These are phyloP conservation scores for Mesitornis unicolor DNA, from an alignment of 2,113 vertebrate genomes.

Conservation along the genomic window DNA sequence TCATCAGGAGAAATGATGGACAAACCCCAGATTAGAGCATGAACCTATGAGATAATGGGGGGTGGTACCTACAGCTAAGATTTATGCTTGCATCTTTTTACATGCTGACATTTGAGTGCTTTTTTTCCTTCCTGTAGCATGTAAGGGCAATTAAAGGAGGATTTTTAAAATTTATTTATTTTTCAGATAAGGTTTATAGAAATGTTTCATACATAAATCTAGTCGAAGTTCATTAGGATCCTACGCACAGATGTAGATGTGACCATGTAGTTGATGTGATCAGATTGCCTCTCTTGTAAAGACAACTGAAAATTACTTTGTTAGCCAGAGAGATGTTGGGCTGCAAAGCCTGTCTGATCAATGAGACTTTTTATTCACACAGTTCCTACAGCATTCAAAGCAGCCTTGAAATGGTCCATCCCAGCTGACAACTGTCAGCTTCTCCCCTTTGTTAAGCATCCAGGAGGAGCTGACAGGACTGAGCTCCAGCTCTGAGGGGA, in stretches of 20 bases:
- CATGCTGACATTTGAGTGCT: not conserved
- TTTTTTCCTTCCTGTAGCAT: rapidly evolving
- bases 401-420: not conserved
- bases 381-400: not conserved
- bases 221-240: not conserved
- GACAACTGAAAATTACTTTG: not conserved
- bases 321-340: not conserved
- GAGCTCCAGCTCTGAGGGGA: not conserved
- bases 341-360: not conserved
- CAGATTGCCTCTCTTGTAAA: not conserved
- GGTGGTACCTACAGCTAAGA: not conserved
- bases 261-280: not conserved
- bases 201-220: not conserved
- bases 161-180: no score
- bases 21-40: rapidly evolving
- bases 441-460: not conserved
- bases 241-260: no score
- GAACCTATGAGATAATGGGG: not conserved
- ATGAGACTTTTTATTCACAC: not conserved
- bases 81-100: not conserved
- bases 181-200: not conserved
- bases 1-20: not conserved
- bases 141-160: not conserved
- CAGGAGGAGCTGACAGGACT: not conserved
- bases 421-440: not conserved